Evolutionary conservation across 2,113 vertebrate species (phyloP), one percentile per base, ranked within the genome.

Genomic region (Pontoporia blainvillei): DNA sequence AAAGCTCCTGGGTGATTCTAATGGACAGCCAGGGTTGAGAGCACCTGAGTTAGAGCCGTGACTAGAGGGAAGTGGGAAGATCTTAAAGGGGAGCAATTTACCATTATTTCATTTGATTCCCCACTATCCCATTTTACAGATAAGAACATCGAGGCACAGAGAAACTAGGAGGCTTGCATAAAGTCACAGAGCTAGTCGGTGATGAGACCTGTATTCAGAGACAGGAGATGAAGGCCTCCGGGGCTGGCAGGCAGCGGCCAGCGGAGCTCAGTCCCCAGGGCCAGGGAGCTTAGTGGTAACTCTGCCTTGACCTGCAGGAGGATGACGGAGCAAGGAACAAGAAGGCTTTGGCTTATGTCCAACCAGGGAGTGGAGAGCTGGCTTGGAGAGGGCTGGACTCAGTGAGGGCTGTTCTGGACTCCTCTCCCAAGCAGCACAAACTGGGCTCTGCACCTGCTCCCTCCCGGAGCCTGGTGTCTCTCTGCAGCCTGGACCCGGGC

Each of bases 321-420:
- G 54, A 18, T 21, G 15, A 20, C 6, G n/a, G 25, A 72, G 84
- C 23, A 92, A 46, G 6, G 15, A 49, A 41, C 1, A 21, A 85
- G 76, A 46, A 6, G 36, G 36, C n/a, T 52, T 52, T 62, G 67
- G 54, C 39, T 62, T 52, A n/a, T 10, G 27, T 71, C 75, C 44
- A 49, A 15, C 73, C 59, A 44, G 5, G 23, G 20, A 71, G 46
- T 0, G 6, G 79, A 59, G 13, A 36, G 78, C 17, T 1, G 46
- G 18, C 52, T 54, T 62, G 20, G 21, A 52, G 49, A 93, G 27
- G 17, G 34, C 52, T 29, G 25, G 36, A 36, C 3, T 64, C 14
- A 0, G n/a, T 11, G 31, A 23, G 21, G 31, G 10, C 31, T 71
- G 13, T 39, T 52, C 2, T 0, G 4, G 6, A 49, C 31, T 75